Evolutionary conservation across 2,113 vertebrate species (phyloP).

Genomic region (Jacana jacana): DNA sequence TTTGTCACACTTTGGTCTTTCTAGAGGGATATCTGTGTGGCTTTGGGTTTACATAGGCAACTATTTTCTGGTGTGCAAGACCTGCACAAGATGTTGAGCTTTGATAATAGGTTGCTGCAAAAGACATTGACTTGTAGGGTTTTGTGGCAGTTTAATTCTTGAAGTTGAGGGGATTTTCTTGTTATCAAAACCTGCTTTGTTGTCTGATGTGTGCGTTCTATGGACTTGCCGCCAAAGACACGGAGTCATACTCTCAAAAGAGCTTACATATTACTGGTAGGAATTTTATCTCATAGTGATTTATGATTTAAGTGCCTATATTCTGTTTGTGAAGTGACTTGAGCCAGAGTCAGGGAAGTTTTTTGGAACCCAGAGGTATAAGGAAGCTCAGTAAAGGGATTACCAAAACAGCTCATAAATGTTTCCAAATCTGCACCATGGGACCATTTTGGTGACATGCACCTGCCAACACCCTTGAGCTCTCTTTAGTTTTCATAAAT

Average conservation of each 20-base stretch:
- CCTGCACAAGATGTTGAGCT: neutral
- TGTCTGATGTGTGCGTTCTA: neutral
- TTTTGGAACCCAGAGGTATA: neutral
- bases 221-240: neutral
- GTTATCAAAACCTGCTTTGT: neutral
- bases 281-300: neutral
- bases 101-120: neutral
- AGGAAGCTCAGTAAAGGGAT: neutral
- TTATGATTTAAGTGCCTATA: no score
- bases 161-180: neutral
- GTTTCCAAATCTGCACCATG: neutral
- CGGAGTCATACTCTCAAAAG: neutral
- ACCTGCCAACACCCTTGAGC: neutral
- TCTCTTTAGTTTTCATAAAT: neutral
- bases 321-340: neutral
- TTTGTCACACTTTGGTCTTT: neutral
- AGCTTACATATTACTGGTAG: neutral
- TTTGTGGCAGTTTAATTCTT: neutral
- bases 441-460: neutral
- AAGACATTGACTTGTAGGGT: accelerated
- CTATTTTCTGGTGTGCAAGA: neutral
- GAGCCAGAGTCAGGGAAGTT: neutral
- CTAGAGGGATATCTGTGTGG: neutral
- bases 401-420: neutral
- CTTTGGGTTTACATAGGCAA: neutral